Evolutionary conservation across 2,113 vertebrate species (phyloP), one percentile per base, ranked within the genome.

Genomic region (Tupaia chinensis): DNA sequence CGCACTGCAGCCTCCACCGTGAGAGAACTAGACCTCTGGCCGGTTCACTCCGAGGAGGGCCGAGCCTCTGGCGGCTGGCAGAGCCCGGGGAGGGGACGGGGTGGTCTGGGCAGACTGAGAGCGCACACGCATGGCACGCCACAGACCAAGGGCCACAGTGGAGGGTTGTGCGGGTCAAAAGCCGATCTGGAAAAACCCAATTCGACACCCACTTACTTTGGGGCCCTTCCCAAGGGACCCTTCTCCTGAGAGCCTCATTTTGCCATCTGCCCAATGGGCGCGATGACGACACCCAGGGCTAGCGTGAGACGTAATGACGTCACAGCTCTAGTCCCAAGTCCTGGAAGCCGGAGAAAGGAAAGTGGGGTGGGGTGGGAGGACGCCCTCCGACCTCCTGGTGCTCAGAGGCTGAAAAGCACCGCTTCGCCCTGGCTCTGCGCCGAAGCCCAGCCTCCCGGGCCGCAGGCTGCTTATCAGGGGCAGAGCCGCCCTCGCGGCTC

Each of bases 391-490:
- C 68, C 86, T 19, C 12, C 85, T 4, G 44, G 44, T 44, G 44
- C 44, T 4, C 44, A 44, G 44, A 5, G 44, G 44, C 44, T 44
- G 44, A 44, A 44, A 44, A 44, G 44, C 44, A 44, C 44, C 44
- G 44, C 44, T 80, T 61, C 22, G 90, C 96, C 94, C 92, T 44
- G 86, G 96, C 93, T 94, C 73, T 76, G 78, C 96, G 86, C 97
- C 86, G 90, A 83, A 96, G 94, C 69, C 0, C 34, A 60, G 53
- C 93, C 97, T 96, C 89, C 81, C 91, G 60, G 34, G 84, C 0
- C 93, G 97, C 0, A 0, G 83, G 87, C 95, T 96, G 88, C 98
- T 98, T 96, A 95, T 97, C 97, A 86, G 95, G 66, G 95, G 95
- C 97, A 96, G 95, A 97, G 95, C 95, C 7, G 15, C 44, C 44